Base-by-base conservation (phyloP, 2,797 vertebrate species). In the Mallotus villosus region DNA sequence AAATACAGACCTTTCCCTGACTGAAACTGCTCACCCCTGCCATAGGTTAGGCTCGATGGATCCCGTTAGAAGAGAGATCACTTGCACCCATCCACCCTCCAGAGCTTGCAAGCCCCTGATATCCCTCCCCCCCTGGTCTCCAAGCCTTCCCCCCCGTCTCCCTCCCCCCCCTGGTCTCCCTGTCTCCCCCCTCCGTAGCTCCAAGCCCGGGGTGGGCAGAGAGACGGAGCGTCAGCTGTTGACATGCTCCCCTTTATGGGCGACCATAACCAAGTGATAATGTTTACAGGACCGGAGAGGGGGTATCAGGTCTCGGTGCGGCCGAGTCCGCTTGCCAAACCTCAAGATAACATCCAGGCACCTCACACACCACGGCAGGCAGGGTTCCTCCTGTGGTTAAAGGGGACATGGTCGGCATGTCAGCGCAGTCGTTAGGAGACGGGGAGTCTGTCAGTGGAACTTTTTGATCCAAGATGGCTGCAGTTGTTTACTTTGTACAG, bases 161-260 rank as follows among this genome's bases (percentile, higher is more conserved):
- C 27, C 27, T 27, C 8, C 37, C n/a, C 11, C 7, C 37, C 37
- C 27, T 27, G 27, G 27, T 27, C 27, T 27, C 27, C 27, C 27
- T 27, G 27, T 9, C 41, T 14, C 41, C 41, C 8, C 41, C 41
- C 41, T 49, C 17, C 17, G 0, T 14, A 27, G 27, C 19, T 2
- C 16, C n/a, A 27, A 27, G 27, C 11, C 4, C 63, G 7, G 2
- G 27, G 7, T 0, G 27, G 17, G 68, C 70, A 41, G 8, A 55
- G 74, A 80, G 84, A 88, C 17, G 37, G 81, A 78, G 66, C 70
- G 85, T 92, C 91, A 91, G 91, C 90, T 93, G 92, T 91, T 90
- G 90, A 93, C 90, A 88, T 87, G 84, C 59, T 64, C 85, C 67
- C 85, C 73, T 91, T 92, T 91, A 90, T 89, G 81, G 80, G 66